Base-by-base conservation (phyloP, 2,888 invertebrate species). In the Drosophila percnosoma region DNA sequence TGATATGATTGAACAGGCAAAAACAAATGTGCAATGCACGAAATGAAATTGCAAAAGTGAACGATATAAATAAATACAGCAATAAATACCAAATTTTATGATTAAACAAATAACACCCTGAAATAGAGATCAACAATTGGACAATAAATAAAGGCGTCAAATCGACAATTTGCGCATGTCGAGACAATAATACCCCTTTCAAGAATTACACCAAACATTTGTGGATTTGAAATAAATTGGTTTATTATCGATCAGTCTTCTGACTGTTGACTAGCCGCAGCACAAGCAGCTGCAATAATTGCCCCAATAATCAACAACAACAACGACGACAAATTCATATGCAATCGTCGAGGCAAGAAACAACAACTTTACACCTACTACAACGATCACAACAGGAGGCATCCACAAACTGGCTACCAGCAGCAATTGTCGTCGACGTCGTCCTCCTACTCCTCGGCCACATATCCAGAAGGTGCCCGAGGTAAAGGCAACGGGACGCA, bases 391-490 rank as follows among this genome's bases (percentile, higher is more conserved):
- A 29, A 33, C 54, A 13, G 24, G 45, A 53, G 51, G 33, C 67
- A 77, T 67, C 81, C 78, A 51, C 29, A 54, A 52, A 42, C 36
- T 29, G 48, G 42, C 15, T 34, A 48, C n/a, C 45, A 27, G 18
- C 51, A 68, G 21, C 6, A 29, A 7, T 31, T 66, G 29, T 21
- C 36, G 13, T 29, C 68, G 31, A 10, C 31, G 48, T 29, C 21
- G 11, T 29, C 54, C 18, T 38, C 31, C 5, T 36, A 33, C 29
- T 53, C 24, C 10, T 33, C 75, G 21, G 82, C 80, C 21, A 58
- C 70, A 31, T 77, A 73, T 68, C 78, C 83, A 34, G 34, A 73
- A 73, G 51, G 75, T 72, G 45, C 79, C 73, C 21, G 90, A 90
- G 4, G 54, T 51, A 3, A 83, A 81, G 42, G 1, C 31, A 31